Conservation (phyloP, 2,797 vertebrate species). For the Cygnus olor region DNA sequence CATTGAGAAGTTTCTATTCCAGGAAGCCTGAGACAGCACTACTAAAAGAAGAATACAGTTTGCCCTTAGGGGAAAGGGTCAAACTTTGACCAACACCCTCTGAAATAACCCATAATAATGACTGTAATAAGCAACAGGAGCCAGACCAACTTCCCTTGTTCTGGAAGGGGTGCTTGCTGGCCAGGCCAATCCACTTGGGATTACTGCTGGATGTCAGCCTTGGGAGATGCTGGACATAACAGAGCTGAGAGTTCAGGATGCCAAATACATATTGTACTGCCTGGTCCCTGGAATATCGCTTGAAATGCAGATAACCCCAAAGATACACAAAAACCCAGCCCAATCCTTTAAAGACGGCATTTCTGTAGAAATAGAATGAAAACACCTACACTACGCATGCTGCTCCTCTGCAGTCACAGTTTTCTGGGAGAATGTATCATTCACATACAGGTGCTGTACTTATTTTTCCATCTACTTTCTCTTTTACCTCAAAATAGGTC, state of each 20-base stretch:
- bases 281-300: background rate
- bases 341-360: background rate
- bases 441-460: background rate
- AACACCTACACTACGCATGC: background rate
- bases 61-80: background rate
- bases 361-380: conserved; percentile 33
- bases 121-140: background rate
- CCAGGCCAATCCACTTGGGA: background rate
- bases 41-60: background rate
- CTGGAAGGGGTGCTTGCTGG: background rate
- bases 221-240: background rate
- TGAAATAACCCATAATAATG: background rate
- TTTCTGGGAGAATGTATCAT: background rate
- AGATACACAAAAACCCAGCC: background rate
- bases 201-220: background rate
- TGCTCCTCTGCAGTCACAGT: background rate
- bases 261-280: background rate
- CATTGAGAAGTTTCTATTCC: background rate
- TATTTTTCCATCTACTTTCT: background rate
- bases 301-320: background rate
- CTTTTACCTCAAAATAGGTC: background rate
- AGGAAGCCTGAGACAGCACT: background rate
- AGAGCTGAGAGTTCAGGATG: background rate
- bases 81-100: background rate
- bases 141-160: background rate